These are phyloP conservation scores for Resseliella maxima DNA, from an alignment of 2,888 invertebrate genomes.

Conservation along the genomic window DNA sequence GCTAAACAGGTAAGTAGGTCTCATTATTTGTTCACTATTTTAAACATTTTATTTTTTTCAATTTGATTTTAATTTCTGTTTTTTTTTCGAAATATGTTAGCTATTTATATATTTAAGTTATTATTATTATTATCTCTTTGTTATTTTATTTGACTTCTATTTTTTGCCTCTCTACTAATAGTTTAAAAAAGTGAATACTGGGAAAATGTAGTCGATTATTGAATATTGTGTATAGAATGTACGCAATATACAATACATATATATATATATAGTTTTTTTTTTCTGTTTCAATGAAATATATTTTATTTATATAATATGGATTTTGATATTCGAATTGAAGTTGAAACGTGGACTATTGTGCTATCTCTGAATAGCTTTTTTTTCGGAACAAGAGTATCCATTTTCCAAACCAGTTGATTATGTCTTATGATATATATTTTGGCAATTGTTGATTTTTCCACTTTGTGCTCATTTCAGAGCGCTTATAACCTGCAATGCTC, in stretches of 20 bases:
- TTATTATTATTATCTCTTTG: neutral
- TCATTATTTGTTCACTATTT: slow-evolving; percentile 46
- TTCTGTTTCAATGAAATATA: neutral
- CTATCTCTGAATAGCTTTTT: neutral
- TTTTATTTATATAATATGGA: neutral
- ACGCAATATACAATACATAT: neutral
- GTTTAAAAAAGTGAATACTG: slow-evolving; percentile 38
- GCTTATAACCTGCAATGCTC: neutral
- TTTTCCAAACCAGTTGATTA: neutral
- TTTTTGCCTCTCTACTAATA: slow-evolving; percentile 1
- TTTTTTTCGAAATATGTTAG: neutral
- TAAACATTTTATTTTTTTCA: neutral
- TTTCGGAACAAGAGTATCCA: neutral
- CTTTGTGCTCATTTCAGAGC: neutral
- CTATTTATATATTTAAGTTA: neutral
- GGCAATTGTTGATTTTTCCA: neutral
- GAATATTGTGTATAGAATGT: neutral
- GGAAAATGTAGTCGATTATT: slow-evolving; percentile 52
- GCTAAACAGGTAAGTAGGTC: slow-evolving; percentile 18
- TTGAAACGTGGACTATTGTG: neutral
- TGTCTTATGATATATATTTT: neutral
- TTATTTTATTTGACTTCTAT: neutral
- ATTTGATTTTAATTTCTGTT: neutral
- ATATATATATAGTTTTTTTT: neutral
- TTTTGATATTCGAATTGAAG: neutral